These are phyloP conservation scores for Circaetus cinerascens DNA, from an alignment of 2,113 vertebrate genomes.

Conservation along the genomic window DNA sequence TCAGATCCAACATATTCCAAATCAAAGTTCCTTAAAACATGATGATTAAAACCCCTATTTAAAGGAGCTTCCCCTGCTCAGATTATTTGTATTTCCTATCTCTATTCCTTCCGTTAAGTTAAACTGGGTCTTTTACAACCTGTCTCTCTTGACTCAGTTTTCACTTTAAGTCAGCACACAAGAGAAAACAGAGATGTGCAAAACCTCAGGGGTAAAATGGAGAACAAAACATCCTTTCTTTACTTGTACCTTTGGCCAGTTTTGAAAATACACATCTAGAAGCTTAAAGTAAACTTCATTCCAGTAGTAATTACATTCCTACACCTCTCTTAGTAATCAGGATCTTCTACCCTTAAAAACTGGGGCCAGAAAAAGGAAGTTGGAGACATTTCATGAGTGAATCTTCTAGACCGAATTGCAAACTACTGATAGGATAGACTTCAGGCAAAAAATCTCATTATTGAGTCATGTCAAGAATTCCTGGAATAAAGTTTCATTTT, in stretches of 20 bases:
- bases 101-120: neutral
- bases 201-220: neutral
- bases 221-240: neutral
- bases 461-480: neutral
- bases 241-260: neutral
- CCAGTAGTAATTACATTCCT: neutral
- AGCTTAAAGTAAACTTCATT: neutral
- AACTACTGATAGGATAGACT: neutral
- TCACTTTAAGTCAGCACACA: neutral
- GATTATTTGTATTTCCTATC: neutral
- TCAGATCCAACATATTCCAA: slow-evolving; percentile 38
- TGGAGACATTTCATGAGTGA: neutral
- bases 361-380: neutral
- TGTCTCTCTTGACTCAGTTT: neutral
- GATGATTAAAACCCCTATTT: neutral
- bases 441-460: neutral
- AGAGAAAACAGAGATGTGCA: neutral
- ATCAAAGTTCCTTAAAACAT: slow-evolving; percentile 24
- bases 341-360: neutral
- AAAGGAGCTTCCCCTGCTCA: neutral
- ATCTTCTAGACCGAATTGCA: neutral
- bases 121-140: neutral
- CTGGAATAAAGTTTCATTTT: neutral
- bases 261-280: neutral
- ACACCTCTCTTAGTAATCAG: neutral